phyloP scores from a whole-genome alignment of 2,113 vertebrate genomes.

The Prietella phreatophila region DNA sequence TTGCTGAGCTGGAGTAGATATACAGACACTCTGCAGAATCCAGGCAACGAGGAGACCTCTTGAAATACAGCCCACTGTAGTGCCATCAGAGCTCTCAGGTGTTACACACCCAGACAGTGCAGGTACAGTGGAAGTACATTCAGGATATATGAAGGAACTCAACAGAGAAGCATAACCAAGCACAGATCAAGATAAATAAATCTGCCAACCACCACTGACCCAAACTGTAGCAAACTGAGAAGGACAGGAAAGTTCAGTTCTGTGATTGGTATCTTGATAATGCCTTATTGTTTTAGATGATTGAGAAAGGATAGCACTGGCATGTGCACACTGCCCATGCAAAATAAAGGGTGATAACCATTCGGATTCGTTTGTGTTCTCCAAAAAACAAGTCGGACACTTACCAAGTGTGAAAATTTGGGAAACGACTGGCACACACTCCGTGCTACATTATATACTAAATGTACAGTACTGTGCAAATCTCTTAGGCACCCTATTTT shows the following conservation, averaged over 20 bases:
- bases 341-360: neutral
- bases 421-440: neutral
- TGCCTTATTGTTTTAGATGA: constrained; percentile 26
- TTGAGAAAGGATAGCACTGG: constrained; percentile 24
- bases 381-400: neutral
- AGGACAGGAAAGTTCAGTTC: constrained; percentile 17
- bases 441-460: neutral
- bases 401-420: neutral
- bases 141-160: constrained; percentile 50
- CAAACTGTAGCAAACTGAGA: constrained; percentile 4
- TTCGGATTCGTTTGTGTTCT: constrained; percentile 40
- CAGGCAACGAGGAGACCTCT: constrained; percentile 38
- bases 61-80: constrained; percentile 50
- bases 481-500: too few species aligned
- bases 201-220: neutral
- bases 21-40: constrained; percentile 24
- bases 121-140: constrained; percentile 24
- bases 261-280: neutral
- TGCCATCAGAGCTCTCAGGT: constrained; percentile 57
- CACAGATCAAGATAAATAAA: constrained; percentile 29
- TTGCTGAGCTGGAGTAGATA: constrained; percentile 29
- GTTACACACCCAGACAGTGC: constrained; percentile 40
- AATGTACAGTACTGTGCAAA: neutral
- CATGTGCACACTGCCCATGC: neutral
- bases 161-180: constrained; percentile 30